A percentile compares a stretch with the other conserved stretches of the same genome.
Conservation (phyloP, 1,140 invertebrate genomes). For the Lycorma delicatula region DNA sequence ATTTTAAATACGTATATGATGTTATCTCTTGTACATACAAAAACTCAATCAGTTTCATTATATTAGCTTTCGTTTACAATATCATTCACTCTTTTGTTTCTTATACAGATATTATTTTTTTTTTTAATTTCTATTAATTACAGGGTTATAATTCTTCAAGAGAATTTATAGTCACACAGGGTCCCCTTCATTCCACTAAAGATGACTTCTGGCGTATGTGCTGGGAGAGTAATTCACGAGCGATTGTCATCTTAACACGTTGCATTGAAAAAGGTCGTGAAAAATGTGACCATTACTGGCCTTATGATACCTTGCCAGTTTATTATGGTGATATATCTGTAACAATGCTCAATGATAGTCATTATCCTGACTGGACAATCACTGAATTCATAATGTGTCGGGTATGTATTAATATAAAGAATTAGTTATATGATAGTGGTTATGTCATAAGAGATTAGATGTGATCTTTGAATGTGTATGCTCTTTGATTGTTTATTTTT, state of each 20-base stretch:
- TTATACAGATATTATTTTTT: too few relatives aligned
- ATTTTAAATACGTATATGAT: too few relatives aligned
- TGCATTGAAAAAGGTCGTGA: conserved; percentile 85
- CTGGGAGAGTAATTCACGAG: conserved; percentile 90
- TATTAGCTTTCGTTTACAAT: too few relatives aligned
- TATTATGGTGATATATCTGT: conserved; percentile 97
- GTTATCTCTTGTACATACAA: too few relatives aligned
- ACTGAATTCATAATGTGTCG: conserved; percentile 87
- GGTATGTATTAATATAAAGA: conserved; percentile 51
- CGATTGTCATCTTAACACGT: conserved; percentile 96
- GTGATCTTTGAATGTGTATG: too few relatives aligned
- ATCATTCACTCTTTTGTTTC: too few relatives aligned
- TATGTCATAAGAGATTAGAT: too few relatives aligned
- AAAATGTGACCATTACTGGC: conserved; percentile 98
- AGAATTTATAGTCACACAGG: conserved; percentile 96
- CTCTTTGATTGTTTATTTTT: too few relatives aligned
- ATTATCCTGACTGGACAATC: conserved; percentile 90
- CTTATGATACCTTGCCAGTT: conserved; percentile 85
- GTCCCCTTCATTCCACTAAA: conserved; percentile 87
- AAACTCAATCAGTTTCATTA: too few relatives aligned
- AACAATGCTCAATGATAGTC: conserved; percentile 83
- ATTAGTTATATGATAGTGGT: too few relatives aligned
- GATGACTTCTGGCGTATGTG: conserved; percentile 99
- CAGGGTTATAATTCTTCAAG: conserved; percentile 85
- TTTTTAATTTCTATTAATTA: too few relatives aligned